Percentiles rank a stretch among this genome's conserved stretches.
These are phyloP conservation scores for Enoplosus armatus DNA, from an alignment of 2,797 vertebrate species.

Conservation along the genomic window DNA sequence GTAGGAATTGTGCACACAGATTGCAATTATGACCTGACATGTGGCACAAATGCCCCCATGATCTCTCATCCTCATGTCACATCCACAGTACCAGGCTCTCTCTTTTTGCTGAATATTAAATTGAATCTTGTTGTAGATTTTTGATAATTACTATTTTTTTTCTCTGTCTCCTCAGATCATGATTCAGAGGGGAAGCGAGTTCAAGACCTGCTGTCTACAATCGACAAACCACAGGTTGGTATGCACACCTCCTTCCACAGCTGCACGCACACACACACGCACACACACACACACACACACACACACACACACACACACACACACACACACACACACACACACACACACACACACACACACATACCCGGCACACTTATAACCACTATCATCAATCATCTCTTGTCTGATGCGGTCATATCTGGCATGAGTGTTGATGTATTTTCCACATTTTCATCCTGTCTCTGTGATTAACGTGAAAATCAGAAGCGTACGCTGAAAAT, in stretches of 20 bases:
- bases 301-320: conserved; percentile 9
- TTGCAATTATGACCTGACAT: background rate
- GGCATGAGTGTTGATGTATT: conserved; percentile 28
- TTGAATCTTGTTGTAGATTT: background rate
- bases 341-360: conserved; percentile 9
- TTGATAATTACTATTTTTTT: conserved; percentile 37
- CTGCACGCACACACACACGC: background rate
- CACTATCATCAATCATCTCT: conserved; percentile 51
- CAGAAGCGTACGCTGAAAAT: conserved; percentile 6
- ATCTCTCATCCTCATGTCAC: background rate
- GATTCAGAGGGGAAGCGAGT: conserved; percentile 95
- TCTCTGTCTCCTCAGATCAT: conserved; percentile 87
- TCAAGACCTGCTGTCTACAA: conserved; percentile 95
- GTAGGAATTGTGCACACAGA: background rate
- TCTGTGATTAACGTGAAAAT: conserved; percentile 36
- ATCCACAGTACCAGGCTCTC: background rate
- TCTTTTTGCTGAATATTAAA: background rate
- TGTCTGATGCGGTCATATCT: conserved; percentile 47
- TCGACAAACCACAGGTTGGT: conserved; percentile 98
- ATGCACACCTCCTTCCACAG: conserved; percentile 30
- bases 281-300: background rate
- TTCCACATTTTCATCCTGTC: conserved; percentile 42
- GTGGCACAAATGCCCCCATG: background rate
- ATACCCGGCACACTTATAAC: conserved; percentile 8
- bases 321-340: background rate